A percentile compares a stretch with the other conserved stretches of the same genome.
Evolutionary conservation across 1,140 invertebrate species (phyloP).

Genomic region (Drosophila lini): DNA sequence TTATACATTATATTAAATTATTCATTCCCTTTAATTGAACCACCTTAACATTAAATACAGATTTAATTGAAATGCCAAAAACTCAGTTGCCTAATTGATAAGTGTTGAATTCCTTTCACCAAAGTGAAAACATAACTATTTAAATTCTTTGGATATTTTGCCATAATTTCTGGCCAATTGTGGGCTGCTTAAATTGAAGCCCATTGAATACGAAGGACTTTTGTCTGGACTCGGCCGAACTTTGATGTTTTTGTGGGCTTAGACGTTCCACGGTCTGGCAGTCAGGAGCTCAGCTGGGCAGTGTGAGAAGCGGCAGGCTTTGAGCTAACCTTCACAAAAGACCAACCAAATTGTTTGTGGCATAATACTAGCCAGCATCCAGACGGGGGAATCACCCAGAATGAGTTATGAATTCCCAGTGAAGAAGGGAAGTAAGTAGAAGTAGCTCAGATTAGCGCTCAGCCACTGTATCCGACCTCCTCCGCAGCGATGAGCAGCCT

Average conservation of each 20-base stretch:
- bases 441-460: background rate
- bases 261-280: conserved; percentile 47
- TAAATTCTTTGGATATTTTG: background rate
- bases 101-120: background rate
- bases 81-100: background rate
- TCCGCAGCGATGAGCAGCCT: conserved; percentile 31
- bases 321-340: conserved; percentile 33
- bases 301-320: conserved; percentile 17
- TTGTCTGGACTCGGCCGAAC: conserved; percentile 1
- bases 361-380: background rate
- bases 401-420: conserved; percentile 28
- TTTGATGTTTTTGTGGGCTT: conserved; percentile 57
- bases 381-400: conserved; percentile 1
- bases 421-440: conserved; percentile 45
- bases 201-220: conserved; percentile 9
- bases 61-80: conserved; percentile 17
- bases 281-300: conserved; percentile 15
- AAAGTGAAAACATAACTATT: background rate
- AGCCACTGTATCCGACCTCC: background rate
- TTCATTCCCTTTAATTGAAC: background rate
- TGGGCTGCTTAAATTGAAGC: conserved; percentile 1
- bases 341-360: conserved; percentile 20
- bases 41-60: background rate
- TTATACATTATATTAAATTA: background rate
- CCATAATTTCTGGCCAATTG: background rate